Percentiles rank a stretch among this genome's conserved stretches.
These are phyloP conservation scores for Tyria jacobaeae DNA, from an alignment of 2,888 invertebrate species.

Conservation along the genomic window DNA sequence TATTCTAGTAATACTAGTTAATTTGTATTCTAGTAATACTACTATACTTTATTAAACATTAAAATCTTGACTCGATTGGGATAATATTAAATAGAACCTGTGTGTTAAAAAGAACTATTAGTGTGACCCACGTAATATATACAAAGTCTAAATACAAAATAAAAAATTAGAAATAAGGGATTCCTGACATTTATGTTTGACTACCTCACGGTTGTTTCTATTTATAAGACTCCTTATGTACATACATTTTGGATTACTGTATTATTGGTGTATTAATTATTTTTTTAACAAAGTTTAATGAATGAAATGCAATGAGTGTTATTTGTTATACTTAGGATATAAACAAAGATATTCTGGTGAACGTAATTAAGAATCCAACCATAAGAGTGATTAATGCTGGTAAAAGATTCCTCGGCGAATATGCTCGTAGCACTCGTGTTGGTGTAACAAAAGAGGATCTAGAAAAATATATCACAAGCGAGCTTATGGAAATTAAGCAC, in stretches of 20 bases:
- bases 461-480: constrained; percentile 68
- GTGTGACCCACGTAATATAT: too few relatives aligned
- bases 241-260: too few relatives aligned
- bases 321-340: too few relatives aligned
- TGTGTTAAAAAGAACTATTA: too few relatives aligned
- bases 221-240: background rate
- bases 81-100: constrained; percentile 1
- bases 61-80: background rate
- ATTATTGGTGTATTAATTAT: too few relatives aligned
- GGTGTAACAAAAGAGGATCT: constrained; percentile 65
- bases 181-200: background rate
- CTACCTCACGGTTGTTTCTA: background rate
- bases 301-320: too few relatives aligned
- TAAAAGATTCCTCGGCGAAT: constrained; percentile 50
- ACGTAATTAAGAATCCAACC: background rate
- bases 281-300: background rate
- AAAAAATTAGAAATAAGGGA: too few relatives aligned
- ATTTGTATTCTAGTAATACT: too few relatives aligned
- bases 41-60: too few relatives aligned
- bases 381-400: constrained; percentile 34
- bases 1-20: too few relatives aligned
- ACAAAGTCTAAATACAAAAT: too few relatives aligned
- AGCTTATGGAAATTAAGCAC: constrained; percentile 66
- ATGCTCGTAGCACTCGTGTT: constrained; percentile 61
- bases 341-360: background rate